These are phyloP conservation scores for Drosophila asahinai DNA, from an alignment of 1,140 invertebrate species.

Conservation along the genomic window DNA sequence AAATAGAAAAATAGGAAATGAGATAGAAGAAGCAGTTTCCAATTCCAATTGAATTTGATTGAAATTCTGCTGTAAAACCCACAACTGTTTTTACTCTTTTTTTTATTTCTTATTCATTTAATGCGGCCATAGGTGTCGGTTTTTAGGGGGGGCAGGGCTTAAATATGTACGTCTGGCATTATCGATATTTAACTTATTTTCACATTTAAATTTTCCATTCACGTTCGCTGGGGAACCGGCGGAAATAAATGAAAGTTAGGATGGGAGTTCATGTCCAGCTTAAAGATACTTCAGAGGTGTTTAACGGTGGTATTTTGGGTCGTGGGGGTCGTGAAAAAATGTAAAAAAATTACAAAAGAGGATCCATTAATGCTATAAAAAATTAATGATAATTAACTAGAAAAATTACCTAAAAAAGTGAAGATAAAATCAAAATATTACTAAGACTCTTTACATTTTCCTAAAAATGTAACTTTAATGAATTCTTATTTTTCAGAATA, in stretches of 20 bases:
- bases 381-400: too few relatives aligned
- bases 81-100: conserved; percentile 2
- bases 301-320: neutral
- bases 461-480: too few relatives aligned
- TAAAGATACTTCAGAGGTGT: too few relatives aligned
- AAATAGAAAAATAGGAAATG: too few relatives aligned
- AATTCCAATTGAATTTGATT: conserved; percentile 64
- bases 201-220: conserved; percentile 35
- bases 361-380: too few relatives aligned
- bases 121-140: conserved; percentile 6
- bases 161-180: conserved; percentile 2
- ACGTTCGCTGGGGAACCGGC: conserved; percentile 14
- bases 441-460: too few relatives aligned
- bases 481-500: too few relatives aligned
- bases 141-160: neutral
- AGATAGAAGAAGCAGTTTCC: neutral
- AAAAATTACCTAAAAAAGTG: too few relatives aligned
- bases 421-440: too few relatives aligned
- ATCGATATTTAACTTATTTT: conserved; percentile 21
- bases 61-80: conserved; percentile 34
- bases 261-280: neutral
- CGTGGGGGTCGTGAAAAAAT: too few relatives aligned
- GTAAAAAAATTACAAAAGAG: too few relatives aligned
- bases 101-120: conserved; percentile 12
- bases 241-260: conserved; percentile 6